These are phyloP conservation scores for Synodontis membranacea DNA, from an alignment of 2,113 vertebrate genomes.

Conservation along the genomic window DNA sequence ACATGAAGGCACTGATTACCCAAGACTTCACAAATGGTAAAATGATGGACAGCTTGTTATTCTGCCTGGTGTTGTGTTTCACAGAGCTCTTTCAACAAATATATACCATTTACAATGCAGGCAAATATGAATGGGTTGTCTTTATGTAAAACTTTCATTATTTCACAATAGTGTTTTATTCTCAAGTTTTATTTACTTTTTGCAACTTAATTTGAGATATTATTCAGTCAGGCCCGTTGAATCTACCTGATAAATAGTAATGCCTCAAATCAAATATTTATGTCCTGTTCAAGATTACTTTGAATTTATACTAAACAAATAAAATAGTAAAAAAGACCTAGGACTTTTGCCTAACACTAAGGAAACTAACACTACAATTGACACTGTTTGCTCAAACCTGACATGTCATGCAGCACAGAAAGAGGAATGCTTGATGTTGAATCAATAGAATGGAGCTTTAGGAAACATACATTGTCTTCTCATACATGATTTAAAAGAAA, in stretches of 20 bases:
- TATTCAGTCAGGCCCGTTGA: not conserved
- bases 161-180: not conserved
- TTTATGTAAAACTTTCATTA: not conserved
- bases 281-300: not conserved
- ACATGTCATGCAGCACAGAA: no score
- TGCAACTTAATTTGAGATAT: not conserved
- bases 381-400: not conserved
- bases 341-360: not conserved
- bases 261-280: not conserved
- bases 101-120: not conserved
- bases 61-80: slow-evolving; percentile 17
- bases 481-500: not conserved
- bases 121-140: not conserved
- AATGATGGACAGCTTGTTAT: slow-evolving; percentile 38
- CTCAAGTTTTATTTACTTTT: not conserved
- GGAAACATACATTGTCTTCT: not conserved
- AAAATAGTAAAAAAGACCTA: not conserved
- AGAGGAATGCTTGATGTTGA: not conserved
- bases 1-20: slow-evolving; percentile 21
- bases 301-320: not conserved
- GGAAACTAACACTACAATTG: no score
- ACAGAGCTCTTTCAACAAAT: slow-evolving; percentile 18
- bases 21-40: slow-evolving; percentile 21
- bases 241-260: not conserved
- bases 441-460: not conserved